These are phyloP conservation scores for Crotalus horridus DNA, from an alignment of 2,113 vertebrate species.

Conservation along the genomic window DNA sequence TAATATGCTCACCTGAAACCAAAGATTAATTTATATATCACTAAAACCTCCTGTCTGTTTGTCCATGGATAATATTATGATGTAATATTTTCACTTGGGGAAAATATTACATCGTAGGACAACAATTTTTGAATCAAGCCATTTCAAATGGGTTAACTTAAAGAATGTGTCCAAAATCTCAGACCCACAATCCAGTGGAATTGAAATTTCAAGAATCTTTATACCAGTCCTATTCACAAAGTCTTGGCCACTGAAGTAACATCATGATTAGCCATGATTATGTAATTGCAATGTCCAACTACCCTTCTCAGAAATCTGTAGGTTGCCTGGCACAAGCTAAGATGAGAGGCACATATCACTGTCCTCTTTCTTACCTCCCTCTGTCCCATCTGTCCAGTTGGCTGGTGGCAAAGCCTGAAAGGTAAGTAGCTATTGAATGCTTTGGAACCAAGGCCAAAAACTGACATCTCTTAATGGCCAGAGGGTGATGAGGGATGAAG, in stretches of 20 bases:
- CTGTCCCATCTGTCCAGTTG: not conserved
- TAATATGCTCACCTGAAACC: not conserved
- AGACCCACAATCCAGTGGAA: not conserved
- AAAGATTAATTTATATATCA: not conserved
- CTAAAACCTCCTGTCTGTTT: not conserved
- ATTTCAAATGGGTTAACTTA: not conserved
- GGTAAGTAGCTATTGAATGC: not conserved
- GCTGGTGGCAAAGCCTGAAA: not conserved
- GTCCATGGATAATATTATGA: not conserved
- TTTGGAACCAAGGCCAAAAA: not conserved
- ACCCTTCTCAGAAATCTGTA: not conserved
- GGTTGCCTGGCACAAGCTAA: not conserved
- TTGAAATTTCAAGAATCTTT: not conserved
- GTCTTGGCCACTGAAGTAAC: not conserved
- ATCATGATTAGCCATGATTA: not conserved
- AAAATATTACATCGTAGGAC: not conserved
- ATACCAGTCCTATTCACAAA: not conserved
- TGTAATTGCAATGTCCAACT: not conserved
- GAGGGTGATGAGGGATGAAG: not conserved
- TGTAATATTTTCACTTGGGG: not conserved
- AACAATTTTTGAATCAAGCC: not conserved
- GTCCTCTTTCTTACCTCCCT: not conserved
- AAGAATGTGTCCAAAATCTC: not conserved
- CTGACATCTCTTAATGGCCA: not conserved
- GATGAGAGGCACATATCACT: not conserved